Conservation (phyloP, 2,797 vertebrate species). For the Cossypha heuglini region DNA sequence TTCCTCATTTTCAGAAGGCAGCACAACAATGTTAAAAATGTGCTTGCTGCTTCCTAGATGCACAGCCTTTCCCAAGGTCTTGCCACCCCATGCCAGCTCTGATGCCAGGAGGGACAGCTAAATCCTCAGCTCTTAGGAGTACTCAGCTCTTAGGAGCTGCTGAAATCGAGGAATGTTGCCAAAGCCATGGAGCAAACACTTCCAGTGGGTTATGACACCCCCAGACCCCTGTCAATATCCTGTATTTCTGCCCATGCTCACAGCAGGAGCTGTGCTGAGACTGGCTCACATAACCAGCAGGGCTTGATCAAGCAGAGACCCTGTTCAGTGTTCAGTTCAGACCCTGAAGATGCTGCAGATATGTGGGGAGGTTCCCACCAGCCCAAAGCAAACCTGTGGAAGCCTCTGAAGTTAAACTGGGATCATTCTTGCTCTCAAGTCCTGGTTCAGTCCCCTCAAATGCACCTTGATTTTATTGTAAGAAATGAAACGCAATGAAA, state of each 20-base stretch:
- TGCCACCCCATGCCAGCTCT: neutral
- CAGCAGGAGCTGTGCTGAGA: neutral
- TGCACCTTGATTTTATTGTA: neutral
- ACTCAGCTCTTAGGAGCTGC: neutral
- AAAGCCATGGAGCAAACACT: neutral
- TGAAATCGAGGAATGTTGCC: neutral
- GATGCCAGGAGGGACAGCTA: neutral
- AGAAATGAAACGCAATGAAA: neutral
- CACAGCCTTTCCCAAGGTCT: neutral
- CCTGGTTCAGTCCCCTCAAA: neutral
- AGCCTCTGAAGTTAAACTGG: neutral
- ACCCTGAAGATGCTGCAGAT: neutral
- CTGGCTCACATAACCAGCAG: neutral
- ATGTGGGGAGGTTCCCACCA: neutral
- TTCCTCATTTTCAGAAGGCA: neutral
- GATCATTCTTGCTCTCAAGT: neutral
- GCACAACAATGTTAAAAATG: neutral
- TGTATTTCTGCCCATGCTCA: neutral
- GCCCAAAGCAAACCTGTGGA: neutral
- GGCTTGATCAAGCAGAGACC: neutral
- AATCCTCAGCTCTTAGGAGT: neutral
- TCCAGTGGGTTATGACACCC: neutral
- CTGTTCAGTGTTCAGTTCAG: neutral
- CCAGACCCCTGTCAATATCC: neutral
- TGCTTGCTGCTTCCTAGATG: neutral